A percentile compares a stretch with the other conserved stretches of the same genome.
phyloP scores from a whole-genome alignment of 2,888 invertebrate genomes.

The Dynastes hyllus region DNA sequence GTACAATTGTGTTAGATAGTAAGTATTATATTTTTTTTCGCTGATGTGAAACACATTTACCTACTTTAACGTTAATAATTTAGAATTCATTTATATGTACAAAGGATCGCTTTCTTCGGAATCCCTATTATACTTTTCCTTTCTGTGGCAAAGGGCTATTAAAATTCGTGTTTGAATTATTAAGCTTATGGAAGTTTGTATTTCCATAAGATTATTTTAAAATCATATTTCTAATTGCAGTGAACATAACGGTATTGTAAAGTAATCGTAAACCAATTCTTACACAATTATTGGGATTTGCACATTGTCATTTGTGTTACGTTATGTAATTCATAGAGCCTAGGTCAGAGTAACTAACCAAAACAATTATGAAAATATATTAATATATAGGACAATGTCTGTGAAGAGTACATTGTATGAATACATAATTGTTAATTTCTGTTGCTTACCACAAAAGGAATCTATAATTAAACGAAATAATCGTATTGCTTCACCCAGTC shows the following conservation, averaged over 20 bases:
- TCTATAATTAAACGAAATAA: slow-evolving; percentile 18
- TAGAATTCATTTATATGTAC: no score
- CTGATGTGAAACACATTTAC: no score
- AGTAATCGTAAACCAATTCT: background rate
- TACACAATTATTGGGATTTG: slow-evolving; percentile 15
- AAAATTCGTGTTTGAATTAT: no score
- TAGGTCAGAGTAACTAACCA: background rate
- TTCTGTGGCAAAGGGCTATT: no score
- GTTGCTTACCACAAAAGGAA: slow-evolving; percentile 18
- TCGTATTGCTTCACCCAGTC: background rate
- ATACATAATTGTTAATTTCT: slow-evolving; percentile 40
- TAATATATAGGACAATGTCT: slow-evolving; percentile 47
- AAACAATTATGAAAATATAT: slow-evolving; percentile 27
- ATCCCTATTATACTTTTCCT: no score
- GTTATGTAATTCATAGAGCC: slow-evolving; percentile 16
- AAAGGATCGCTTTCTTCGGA: no score
- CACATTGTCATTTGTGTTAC: slow-evolving; percentile 13
- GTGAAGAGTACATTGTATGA: slow-evolving; percentile 26
- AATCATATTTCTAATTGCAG: background rate
- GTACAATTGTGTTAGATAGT: no score
- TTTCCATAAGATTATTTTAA: no score
- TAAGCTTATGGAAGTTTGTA: no score
- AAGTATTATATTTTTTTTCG: no score
- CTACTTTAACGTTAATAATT: no score
- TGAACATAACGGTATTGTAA: no score